These are phyloP conservation scores for Aelia acuminata DNA, from an alignment of 2,888 invertebrate species.

Conservation along the genomic window DNA sequence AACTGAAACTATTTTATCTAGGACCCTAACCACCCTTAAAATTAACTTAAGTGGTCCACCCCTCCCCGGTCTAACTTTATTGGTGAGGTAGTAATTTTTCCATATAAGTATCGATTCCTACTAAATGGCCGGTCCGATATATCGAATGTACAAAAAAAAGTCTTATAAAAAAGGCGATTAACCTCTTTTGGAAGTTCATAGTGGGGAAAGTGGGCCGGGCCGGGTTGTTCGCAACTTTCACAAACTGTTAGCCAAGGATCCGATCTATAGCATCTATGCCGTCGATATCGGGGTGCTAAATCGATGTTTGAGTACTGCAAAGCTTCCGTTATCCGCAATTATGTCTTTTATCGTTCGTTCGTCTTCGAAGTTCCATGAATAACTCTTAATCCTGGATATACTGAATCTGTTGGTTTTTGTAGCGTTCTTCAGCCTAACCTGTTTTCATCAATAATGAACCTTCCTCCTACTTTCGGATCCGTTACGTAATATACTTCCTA, in stretches of 20 bases:
- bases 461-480: background rate
- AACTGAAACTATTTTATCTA: no score
- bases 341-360: background rate
- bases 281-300: background rate
- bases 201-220: conserved; percentile 19
- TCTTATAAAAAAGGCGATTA: background rate
- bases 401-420: background rate
- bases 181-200: conserved; percentile 23
- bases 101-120: background rate
- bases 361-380: background rate
- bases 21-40: no score
- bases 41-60: no score
- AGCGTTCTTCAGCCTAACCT: no score
- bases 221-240: background rate
- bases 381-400: background rate
- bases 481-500: background rate
- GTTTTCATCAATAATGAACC: no score
- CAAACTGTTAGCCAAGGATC: conserved; percentile 16
- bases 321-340: background rate
- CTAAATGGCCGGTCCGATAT: background rate
- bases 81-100: background rate
- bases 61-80: no score
- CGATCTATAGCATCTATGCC: background rate
- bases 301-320: background rate
- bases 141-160: conserved; percentile 4